A percentile compares a stretch with the other conserved stretches of the same genome.
These are phyloP conservation scores for Drosophila pseudoobscura DNA, from an alignment of 1,140 invertebrate species.

Conservation along the genomic window DNA sequence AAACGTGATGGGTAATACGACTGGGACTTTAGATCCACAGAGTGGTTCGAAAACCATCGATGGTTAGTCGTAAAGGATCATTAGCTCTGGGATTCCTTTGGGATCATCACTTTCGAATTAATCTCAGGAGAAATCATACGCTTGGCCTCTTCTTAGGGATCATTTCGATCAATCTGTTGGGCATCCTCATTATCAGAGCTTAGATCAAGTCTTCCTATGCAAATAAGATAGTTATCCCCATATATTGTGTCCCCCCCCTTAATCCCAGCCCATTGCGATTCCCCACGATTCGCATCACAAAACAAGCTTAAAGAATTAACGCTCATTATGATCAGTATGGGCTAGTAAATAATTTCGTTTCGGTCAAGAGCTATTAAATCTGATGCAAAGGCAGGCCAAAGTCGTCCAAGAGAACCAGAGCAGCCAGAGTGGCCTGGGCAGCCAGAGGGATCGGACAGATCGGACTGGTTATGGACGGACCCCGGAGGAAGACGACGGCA, in stretches of 20 bases:
- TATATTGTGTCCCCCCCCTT: not conserved
- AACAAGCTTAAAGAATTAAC: constrained; percentile 50
- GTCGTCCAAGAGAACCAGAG: constrained; percentile 42
- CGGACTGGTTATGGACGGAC: constrained; percentile 37
- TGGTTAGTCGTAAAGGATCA: not conserved
- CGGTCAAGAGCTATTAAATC: constrained; percentile 62
- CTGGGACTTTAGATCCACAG: not conserved
- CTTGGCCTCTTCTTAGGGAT: too few relatives aligned
- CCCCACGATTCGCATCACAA: constrained; percentile 3
- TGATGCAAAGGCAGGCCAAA: constrained; percentile 32
- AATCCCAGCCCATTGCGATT: not conserved
- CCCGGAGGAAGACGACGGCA: constrained; percentile 44
- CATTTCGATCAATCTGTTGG: too few relatives aligned
- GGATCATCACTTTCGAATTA: too few relatives aligned
- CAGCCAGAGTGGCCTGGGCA: not conserved
- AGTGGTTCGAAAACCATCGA: constrained; percentile 1
- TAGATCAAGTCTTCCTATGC: too few relatives aligned
- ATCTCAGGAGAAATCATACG: too few relatives aligned
- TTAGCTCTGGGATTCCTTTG: too few relatives aligned
- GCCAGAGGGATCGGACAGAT: constrained; percentile 16
- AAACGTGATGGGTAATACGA: too few relatives aligned
- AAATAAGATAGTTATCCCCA: not conserved
- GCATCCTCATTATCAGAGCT: too few relatives aligned
- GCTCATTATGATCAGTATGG: constrained; percentile 60
- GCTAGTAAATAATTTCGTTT: constrained; percentile 71